Percentiles rank a stretch among this genome's conserved stretches.
These are phyloP conservation scores for Lepidocolaptes lacrymiger DNA, from an alignment of 2,797 vertebrate genomes.

Conservation along the genomic window DNA sequence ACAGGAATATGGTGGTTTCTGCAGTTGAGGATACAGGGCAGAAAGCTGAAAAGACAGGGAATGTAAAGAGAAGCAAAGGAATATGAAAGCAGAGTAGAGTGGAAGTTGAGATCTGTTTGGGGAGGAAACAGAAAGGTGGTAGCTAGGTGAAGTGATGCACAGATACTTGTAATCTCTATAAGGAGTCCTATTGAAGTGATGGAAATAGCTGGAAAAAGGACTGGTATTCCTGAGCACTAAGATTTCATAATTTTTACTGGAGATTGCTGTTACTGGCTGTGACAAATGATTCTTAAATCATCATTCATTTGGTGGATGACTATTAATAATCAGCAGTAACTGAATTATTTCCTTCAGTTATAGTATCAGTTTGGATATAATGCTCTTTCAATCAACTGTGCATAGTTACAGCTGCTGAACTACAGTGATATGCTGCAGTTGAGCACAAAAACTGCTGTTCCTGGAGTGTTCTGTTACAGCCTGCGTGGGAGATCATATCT, in stretches of 20 bases:
- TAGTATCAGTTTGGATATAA: neutral
- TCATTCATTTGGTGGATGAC: neutral
- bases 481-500: neutral
- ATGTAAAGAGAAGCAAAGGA: neutral
- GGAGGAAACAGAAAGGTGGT: neutral
- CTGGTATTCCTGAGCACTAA: neutral
- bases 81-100: neutral
- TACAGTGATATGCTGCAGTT: neutral
- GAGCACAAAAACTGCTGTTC: neutral
- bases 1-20: neutral
- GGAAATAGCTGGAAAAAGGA: neutral
- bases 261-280: neutral
- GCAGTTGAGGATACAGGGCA: neutral
- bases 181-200: neutral
- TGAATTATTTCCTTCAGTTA: neutral
- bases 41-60: neutral
- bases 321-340: neutral
- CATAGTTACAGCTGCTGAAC: neutral
- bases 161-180: fast-evolving
- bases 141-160: neutral
- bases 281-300: neutral
- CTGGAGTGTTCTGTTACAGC: neutral
- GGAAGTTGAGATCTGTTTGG: neutral
- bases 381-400: neutral
- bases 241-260: neutral